Percentiles rank a stretch among this genome's conserved stretches.
Conservation (phyloP, 35 echinoderm and acorn worm genomes). For the Chiridota heheva region DNA sequence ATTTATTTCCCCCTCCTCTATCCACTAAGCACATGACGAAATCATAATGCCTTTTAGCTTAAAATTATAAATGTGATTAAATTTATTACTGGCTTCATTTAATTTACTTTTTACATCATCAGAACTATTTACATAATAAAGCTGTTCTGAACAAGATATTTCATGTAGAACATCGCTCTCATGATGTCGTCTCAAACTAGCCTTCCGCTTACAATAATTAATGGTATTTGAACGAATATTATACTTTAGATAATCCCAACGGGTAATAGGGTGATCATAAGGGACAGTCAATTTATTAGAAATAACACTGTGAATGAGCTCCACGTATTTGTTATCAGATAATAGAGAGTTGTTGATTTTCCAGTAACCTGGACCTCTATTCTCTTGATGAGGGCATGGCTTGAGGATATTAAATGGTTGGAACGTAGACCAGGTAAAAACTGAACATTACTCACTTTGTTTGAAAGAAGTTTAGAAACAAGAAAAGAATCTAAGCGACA, state of each 20-base stretch:
- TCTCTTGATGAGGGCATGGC: no score
- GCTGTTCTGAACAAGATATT: slow-evolving; percentile 20
- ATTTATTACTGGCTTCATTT: not conserved
- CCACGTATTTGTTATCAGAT: not conserved
- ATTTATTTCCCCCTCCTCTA: slow-evolving; percentile 21
- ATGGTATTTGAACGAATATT: not conserved
- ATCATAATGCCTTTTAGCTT: slow-evolving; percentile 35
- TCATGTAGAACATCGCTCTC: not conserved
- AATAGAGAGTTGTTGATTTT: slow-evolving; percentile 38
- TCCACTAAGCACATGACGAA: slow-evolving; percentile 9
- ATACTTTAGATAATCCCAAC: slow-evolving; percentile 19
- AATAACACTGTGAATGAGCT: not conserved
- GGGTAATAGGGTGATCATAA: not conserved
- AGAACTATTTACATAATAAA: not conserved
- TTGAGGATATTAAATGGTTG: slow-evolving; percentile 3
- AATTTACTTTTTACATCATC: not conserved
- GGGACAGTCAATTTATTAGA: not conserved
- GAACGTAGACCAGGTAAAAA: slow-evolving; percentile 2
- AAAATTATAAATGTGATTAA: slow-evolving; percentile 3
- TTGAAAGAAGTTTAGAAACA: not conserved
- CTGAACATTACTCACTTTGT: not conserved
- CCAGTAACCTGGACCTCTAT: slow-evolving; percentile 39
- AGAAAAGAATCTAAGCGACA: slow-evolving; percentile 22
- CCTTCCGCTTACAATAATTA: slow-evolving; percentile 23
- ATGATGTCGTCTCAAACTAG: not conserved